Evolutionary conservation across 2,888 invertebrate genomes (phyloP), one percentile per base, ranked within the genome.

Genomic region (Nowickia ferox): DNA sequence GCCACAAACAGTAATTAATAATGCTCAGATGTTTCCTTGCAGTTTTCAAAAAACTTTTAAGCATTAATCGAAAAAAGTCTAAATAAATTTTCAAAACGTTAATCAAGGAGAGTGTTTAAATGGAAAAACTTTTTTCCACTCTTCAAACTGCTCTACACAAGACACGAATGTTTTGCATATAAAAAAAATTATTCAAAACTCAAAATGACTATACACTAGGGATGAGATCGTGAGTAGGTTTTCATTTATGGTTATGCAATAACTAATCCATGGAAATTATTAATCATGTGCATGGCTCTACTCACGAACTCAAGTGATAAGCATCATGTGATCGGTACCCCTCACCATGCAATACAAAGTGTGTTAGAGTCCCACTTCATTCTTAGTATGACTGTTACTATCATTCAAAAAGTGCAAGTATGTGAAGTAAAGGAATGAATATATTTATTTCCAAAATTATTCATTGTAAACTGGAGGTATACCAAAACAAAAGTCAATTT

Each of bases 1-100:
- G 57, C 69, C 40, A 55, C 55, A 71, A 69, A 66, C 76, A 80
- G 65, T 78, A 82, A 85, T 85, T 85, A 85, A 82, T 85, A 82
- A 82, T 82, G 77, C n/a, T 81, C 38, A 51, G 85, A 82, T 71
- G 82, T 82, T 82, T 82, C 78, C 65, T 74, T 69, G 48, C 22
- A 57, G 48, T 77, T 77, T 44, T 15, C 22, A 57, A 77, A 66
- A 46, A 8, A 6, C 30, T 40, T 72, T 82, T 63, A 40, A 81
- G 57, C 63, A 30, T 30, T 57, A 76, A 72, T 72, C 79, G 55
- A 59, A 71, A 84, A 76, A 66, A 42, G 42, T 69, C 40, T 42
- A 69, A 74, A 55, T 74, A 65, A 71, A 48, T 74, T 75, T 75
- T 53, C 17, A 55, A 76, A 82, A 63, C 61, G 63, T 76, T 71